Base-by-base conservation (phyloP, 2,888 invertebrate species). In the Barypeithes pellucidus region DNA sequence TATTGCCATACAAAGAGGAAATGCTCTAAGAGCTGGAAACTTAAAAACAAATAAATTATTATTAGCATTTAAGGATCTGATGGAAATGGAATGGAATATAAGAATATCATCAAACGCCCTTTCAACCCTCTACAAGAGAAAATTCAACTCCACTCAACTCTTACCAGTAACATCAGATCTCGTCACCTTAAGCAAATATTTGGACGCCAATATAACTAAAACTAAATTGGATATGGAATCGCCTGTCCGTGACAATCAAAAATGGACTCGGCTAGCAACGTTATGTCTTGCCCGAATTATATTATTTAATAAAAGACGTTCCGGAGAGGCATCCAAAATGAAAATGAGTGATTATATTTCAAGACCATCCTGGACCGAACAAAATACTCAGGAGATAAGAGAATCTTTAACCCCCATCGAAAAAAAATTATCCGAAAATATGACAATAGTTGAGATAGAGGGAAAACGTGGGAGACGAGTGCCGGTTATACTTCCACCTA, bases 61-160 rank as follows among this genome's bases (percentile, higher is more conserved):
- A 22, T 14, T 18, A 22, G 60, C 45, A 1, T 75, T 76, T 41
- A 22, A 75, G 12, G 16, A 59, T 52, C 43, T 77, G 16, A 69
- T 77, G 67, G 72, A 77, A 57, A 50, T 78, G 18, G 77, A 77
- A 59, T 78, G 77, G 77, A 59, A 18, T 8, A 66, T 72, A 9
- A 57, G 73, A 18, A 77, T 78, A 50, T 78, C 77, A 3, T 77
- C 77, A 0, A 72, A 73, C 72, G 78, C 78, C 14, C 39, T 77
- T 12, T 29, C 67, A 36, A 77, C 76, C 18, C 24, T 78, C 3
- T 54, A 77, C 36, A 57, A 36, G 4, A 59, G 73, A 63, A 77
- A 77, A 66, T 7, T 69, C 3, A 78, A 67, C 33, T 14, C 45
- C 2, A 50, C 57, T 5, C 69, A 78, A 70, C 52, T 78, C 7